phyloP scores from a whole-genome alignment of 2,113 vertebrate genomes.

The Gorsachius goisagi region DNA sequence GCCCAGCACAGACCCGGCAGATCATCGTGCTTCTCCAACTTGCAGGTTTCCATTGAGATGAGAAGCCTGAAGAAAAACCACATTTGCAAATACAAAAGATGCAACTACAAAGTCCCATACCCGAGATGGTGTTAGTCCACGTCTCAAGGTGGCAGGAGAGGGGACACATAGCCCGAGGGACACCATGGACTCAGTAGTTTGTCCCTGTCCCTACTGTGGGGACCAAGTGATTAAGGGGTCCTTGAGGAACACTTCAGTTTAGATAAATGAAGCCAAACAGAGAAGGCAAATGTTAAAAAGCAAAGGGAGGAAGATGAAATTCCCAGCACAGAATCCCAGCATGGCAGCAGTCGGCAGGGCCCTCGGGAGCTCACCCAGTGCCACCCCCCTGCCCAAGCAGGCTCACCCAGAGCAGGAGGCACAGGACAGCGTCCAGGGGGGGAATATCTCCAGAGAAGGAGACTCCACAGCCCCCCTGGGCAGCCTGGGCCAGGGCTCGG shows the following conservation, averaged over 20 bases:
- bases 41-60: not conserved
- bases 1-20: not conserved
- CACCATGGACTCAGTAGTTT: not conserved
- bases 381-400: too few relatives aligned
- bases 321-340: accelerated
- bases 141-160: not conserved
- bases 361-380: too few relatives aligned
- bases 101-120: not conserved
- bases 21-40: not conserved
- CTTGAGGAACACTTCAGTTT: not conserved
- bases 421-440: too few relatives aligned
- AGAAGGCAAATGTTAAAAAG: not conserved
- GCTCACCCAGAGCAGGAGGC: too few relatives aligned
- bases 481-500: too few relatives aligned
- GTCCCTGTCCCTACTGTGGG: not conserved
- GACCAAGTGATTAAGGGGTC: not conserved
- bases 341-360: too few relatives aligned
- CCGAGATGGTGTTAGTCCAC: not conserved
- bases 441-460: too few relatives aligned
- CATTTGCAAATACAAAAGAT: not conserved
- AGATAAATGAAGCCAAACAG: not conserved
- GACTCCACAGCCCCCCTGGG: too few relatives aligned
- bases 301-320: not conserved
- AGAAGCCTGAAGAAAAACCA: not conserved
- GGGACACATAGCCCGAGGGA: not conserved